Base-by-base conservation (phyloP, 2,888 invertebrate genomes). In the Polyommatus icarus region DNA sequence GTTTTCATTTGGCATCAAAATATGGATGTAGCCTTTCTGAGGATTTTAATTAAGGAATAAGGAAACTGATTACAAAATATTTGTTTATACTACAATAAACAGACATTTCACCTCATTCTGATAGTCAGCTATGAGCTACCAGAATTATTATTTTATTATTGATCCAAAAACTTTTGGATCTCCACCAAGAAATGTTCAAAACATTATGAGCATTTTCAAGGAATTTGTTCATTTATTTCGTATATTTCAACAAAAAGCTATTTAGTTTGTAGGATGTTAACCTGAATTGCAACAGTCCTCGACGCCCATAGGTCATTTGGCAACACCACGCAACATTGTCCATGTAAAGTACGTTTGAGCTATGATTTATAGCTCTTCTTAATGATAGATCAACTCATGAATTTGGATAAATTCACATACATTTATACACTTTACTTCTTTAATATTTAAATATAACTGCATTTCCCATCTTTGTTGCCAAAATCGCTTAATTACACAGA, bases 201-300 rank as follows among this genome's bases (percentile, higher is more conserved):
- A 18, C 67, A 18, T 15, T 24, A 61, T 12, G 7, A 10, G 4
- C 24, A 61, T 67, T 67, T 18, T 29, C 15, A 67, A 67, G 67
- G 67, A 32, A 32, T 67, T 67, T 67, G 29, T 67, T 67, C 15
- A 67, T 67, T 67, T 67, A 29, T 67, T 32, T 15, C 1, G 4
- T 29, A 4, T 1, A 67, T 67, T 32, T 67, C 29, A 54, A 18
- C 54, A 59, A 61, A 67, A 29, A 67, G 67, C 67, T 29, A 29
- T 67, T 67, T 67, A 67, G 29, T 32, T 32, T 67, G 67, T 67
- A 18, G 29, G 67, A 67, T 12, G 24, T 61, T 61, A 61, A 67
- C 29, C 67, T 67, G 29, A 67, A 67, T 67, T 67, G 67, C 67
- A 20, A 67, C 67, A 32, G 67, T 67, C 67, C 15, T 29, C 67